Percentiles rank a stretch among this genome's conserved stretches.
These are phyloP conservation scores for Tinea trinotella DNA, from an alignment of 2,888 invertebrate genomes.

Conservation along the genomic window DNA sequence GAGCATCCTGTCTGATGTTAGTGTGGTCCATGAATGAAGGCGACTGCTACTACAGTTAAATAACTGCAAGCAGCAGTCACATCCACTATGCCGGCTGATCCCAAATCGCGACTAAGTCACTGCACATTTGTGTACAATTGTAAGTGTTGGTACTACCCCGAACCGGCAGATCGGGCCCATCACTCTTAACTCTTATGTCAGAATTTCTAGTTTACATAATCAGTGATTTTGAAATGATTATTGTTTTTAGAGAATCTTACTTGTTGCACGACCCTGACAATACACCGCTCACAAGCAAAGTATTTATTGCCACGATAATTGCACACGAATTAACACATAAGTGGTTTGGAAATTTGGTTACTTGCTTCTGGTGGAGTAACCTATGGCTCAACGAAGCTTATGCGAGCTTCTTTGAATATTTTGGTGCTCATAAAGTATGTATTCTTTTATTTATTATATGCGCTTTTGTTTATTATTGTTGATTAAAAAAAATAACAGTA, in stretches of 20 bases:
- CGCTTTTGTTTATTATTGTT: too few species aligned
- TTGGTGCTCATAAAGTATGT: conserved; percentile 67
- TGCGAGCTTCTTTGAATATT: conserved; percentile 81
- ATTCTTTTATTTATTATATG: too few species aligned
- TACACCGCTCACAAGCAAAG: conserved; percentile 55
- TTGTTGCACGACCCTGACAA: conserved; percentile 54
- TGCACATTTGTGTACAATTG: too few species aligned
- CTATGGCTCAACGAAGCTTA: conserved; percentile 82
- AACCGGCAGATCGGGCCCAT: too few species aligned
- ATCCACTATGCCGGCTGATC: too few species aligned
- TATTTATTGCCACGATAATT: conserved; percentile 71
- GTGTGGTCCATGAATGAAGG: too few species aligned
- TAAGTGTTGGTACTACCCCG: too few species aligned
- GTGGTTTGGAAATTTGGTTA: conserved; percentile 88
- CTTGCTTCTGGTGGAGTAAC: conserved; percentile 83
- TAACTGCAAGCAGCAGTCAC: too few species aligned
- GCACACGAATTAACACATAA: conserved; percentile 88
- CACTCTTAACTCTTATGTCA: background rate
- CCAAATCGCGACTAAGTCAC: too few species aligned
- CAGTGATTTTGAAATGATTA: background rate
- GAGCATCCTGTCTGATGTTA: too few species aligned
- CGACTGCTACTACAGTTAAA: too few species aligned
- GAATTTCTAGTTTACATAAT: background rate
- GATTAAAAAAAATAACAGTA: too few species aligned
- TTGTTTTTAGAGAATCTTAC: conserved; percentile 60